Conservation (phyloP, 2,888 invertebrate genomes). For the Archips crataeganus region DNA sequence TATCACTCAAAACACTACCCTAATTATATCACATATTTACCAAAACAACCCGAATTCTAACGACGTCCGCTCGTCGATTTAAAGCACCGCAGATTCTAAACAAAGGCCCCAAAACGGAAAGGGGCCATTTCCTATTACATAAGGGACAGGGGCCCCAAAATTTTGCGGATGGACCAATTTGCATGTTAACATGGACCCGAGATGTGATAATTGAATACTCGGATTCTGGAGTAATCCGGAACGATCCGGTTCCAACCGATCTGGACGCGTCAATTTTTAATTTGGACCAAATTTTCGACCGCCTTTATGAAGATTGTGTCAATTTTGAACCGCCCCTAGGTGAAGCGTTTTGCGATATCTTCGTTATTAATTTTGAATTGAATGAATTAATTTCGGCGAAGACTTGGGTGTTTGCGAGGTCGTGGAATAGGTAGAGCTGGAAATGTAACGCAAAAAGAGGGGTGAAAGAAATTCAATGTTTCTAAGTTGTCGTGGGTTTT, state of each 20-base stretch:
- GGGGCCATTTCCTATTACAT: slow-evolving; percentile 46
- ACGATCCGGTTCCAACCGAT: slow-evolving; percentile 37
- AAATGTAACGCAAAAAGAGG: too few species aligned
- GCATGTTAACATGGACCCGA: slow-evolving; percentile 45
- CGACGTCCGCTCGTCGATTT: slow-evolving; percentile 30
- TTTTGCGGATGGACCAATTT: slow-evolving; percentile 46
- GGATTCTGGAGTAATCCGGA: slow-evolving; percentile 43
- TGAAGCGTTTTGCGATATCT: slow-evolving; percentile 31
- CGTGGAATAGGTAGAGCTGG: too few species aligned
- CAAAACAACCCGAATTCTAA: slow-evolving; percentile 27
- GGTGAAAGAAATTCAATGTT: too few species aligned
- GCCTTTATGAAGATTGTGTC: slow-evolving; percentile 34
- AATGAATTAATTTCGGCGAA: slow-evolving; percentile 20
- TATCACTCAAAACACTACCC: slow-evolving; percentile 41
- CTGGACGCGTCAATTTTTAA: slow-evolving; percentile 44
- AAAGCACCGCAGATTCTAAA: slow-evolving; percentile 32
- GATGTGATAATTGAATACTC: slow-evolving; percentile 46
- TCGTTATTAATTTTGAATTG: slow-evolving; percentile 31
- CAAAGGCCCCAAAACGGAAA: slow-evolving; percentile 44
- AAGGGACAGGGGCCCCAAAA: slow-evolving; percentile 36
- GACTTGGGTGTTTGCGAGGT: background rate
- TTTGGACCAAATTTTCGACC: slow-evolving; percentile 29
- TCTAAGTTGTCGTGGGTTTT: too few species aligned
- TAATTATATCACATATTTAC: slow-evolving; percentile 42
- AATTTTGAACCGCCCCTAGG: slow-evolving; percentile 24